Percentiles rank a stretch among this genome's conserved stretches.
phyloP scores from a whole-genome alignment of 1,140 invertebrate species.

The Aphelenchoides fujianensis region DNA sequence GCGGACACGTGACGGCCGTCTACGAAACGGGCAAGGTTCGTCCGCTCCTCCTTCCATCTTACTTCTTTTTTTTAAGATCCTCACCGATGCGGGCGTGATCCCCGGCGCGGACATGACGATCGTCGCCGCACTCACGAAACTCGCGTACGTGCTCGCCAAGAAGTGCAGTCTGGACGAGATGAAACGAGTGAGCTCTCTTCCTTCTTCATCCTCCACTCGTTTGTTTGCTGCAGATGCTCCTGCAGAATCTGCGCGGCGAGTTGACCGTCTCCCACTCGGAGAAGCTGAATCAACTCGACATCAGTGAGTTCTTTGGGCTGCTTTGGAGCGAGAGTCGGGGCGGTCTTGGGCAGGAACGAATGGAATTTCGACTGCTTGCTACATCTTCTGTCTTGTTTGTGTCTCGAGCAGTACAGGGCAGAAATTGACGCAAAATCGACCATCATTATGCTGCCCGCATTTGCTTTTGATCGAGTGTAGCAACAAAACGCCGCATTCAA shows the following conservation, averaged over 20 bases:
- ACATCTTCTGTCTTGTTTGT: too few relatives aligned
- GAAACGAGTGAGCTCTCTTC: slow-evolving; percentile 62
- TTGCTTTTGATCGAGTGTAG: background rate
- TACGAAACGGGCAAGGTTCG: slow-evolving; percentile 79
- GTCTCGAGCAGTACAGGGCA: too few relatives aligned
- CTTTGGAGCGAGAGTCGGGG: background rate
- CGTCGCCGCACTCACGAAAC: slow-evolving; percentile 85
- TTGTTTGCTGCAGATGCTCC: slow-evolving; percentile 81
- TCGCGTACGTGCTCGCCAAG: slow-evolving; percentile 84
- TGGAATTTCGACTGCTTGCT: too few relatives aligned
- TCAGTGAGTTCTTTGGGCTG: slow-evolving; percentile 68
- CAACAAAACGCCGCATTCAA: too few relatives aligned
- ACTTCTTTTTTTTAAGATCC: slow-evolving; percentile 61
- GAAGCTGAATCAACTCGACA: slow-evolving; percentile 67
- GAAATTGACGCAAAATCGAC: too few relatives aligned
- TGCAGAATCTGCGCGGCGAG: slow-evolving; percentile 73
- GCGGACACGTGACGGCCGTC: slow-evolving; percentile 71
- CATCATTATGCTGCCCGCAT: too few relatives aligned
- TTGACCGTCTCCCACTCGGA: slow-evolving; percentile 64
- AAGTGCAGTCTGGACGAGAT: slow-evolving; percentile 64
- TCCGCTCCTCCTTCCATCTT: background rate
- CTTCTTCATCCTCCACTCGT: slow-evolving; percentile 39
- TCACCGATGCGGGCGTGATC: slow-evolving; percentile 73
- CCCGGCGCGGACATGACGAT: slow-evolving; percentile 90
- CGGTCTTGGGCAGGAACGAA: background rate